Conservation (phyloP, 2,113 vertebrate species). For the Sterrhoptilus dennistouni region DNA sequence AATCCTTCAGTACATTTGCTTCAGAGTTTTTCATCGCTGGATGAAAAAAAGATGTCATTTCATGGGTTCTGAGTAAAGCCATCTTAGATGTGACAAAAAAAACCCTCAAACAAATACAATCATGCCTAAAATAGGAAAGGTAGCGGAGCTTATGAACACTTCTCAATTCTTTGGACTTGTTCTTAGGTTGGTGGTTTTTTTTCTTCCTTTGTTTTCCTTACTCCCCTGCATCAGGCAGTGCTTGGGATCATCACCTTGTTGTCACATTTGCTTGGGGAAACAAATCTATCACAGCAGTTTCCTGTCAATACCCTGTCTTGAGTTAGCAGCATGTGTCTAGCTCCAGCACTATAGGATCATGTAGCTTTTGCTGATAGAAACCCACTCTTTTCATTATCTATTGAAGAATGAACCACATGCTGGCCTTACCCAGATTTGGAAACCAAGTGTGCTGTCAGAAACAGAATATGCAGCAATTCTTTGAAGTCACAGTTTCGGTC, state of each 20-base stretch:
- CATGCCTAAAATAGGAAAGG: neutral
- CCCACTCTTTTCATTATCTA: neutral
- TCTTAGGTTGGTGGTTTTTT: neutral
- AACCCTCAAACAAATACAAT: neutral
- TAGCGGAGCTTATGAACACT: neutral
- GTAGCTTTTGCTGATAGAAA: conserved; percentile 23
- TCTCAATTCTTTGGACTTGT: neutral
- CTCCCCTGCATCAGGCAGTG: conserved; percentile 6
- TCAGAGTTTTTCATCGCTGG: neutral
- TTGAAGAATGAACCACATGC: neutral
- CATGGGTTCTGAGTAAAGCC: neutral
- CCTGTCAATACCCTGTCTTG: conserved; percentile 20
- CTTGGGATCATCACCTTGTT: conserved; percentile 62
- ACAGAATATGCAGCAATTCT: neutral
- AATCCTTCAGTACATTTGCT: neutral
- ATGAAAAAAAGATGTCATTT: neutral
- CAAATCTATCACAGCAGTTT: conserved; percentile 35
- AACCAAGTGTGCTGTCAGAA: conserved; percentile 23
- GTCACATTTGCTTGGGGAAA: conserved; percentile 57
- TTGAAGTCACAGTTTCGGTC: conserved; percentile 24
- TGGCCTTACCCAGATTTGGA: conserved; percentile 8
- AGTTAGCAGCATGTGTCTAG: conserved; percentile 16
- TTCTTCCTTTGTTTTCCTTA: neutral
- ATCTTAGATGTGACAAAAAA: neutral
- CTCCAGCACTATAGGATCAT: neutral